phyloP scores from a whole-genome alignment of 2,888 invertebrate species.

The Chelonus formosanus region DNA sequence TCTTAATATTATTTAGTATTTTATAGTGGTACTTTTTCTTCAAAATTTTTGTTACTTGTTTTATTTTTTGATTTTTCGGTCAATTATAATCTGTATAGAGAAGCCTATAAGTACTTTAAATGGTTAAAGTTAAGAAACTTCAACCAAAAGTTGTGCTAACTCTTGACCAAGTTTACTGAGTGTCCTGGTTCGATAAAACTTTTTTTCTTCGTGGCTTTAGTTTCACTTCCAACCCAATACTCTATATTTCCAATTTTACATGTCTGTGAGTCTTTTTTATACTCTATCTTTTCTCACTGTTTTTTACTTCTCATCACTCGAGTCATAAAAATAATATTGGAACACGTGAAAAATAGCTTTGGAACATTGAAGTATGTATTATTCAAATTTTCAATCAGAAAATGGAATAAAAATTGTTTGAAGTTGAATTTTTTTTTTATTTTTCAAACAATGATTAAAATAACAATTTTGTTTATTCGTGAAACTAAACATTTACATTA shows the following conservation, averaged over 20 bases:
- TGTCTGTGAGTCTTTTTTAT: slow-evolving; percentile 6
- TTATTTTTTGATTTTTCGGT: not conserved
- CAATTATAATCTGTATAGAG: slow-evolving; percentile 23
- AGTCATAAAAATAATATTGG: too few species aligned
- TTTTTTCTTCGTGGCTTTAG: slow-evolving; percentile 54
- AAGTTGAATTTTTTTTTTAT: too few species aligned
- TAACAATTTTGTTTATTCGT: too few species aligned
- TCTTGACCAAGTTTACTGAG: slow-evolving; percentile 53
- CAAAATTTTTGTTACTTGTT: not conserved
- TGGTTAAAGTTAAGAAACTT: slow-evolving; percentile 54
- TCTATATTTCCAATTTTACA: slow-evolving; percentile 29
- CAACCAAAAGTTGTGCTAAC: slow-evolving; percentile 50
- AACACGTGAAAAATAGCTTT: too few species aligned
- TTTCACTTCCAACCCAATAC: slow-evolving; percentile 20
- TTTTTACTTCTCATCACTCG: not conserved
- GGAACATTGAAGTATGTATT: too few species aligned
- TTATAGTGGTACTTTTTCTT: not conserved
- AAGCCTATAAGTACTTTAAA: slow-evolving; percentile 50
- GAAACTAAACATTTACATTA: too few species aligned
- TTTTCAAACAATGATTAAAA: too few species aligned
- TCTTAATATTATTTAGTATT: too few species aligned
- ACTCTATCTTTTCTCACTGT: slow-evolving; percentile 25
- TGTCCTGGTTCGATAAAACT: slow-evolving; percentile 60
- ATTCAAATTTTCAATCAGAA: too few species aligned
- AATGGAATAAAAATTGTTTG: too few species aligned